Evolutionary conservation across 2,888 invertebrate species (phyloP).

Genomic region (Synanthedon formicaeformis): DNA sequence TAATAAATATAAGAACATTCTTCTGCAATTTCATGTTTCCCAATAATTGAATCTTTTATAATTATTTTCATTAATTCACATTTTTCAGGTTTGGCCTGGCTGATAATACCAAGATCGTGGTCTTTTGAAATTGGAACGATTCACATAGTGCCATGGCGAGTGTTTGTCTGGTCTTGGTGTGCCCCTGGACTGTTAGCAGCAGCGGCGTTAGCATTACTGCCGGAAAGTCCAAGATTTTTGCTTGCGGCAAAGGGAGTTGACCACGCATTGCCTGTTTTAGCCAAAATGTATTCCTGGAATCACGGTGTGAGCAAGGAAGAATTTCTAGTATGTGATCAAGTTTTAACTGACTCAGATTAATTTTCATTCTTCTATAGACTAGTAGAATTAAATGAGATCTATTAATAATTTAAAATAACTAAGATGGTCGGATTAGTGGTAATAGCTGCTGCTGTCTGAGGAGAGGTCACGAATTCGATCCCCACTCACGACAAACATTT

Average conservation of each 20-base stretch:
- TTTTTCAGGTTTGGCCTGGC: slow-evolving; percentile 72
- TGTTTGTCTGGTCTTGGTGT: slow-evolving; percentile 76
- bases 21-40: not conserved
- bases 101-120: slow-evolving; percentile 73
- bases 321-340: slow-evolving; percentile 51
- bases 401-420: too few relatives aligned
- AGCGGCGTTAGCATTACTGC: slow-evolving; percentile 66
- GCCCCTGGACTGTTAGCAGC: slow-evolving; percentile 74
- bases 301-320: slow-evolving; percentile 23
- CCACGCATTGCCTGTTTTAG: slow-evolving; percentile 72
- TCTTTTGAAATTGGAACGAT: slow-evolving; percentile 48
- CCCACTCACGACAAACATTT: too few relatives aligned
- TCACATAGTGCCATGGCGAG: slow-evolving; percentile 78
- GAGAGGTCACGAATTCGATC: too few relatives aligned
- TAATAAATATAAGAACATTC: too few relatives aligned
- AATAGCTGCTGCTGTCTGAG: too few relatives aligned
- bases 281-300: slow-evolving; percentile 69
- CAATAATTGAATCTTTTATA: too few relatives aligned
- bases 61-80: too few relatives aligned
- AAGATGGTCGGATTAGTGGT: too few relatives aligned
- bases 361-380: too few relatives aligned
- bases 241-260: slow-evolving; percentile 72
- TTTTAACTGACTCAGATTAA: not conserved
- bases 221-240: slow-evolving; percentile 83
- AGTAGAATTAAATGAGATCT: too few relatives aligned